Evolutionary conservation across 2,888 invertebrate genomes (phyloP), one percentile per base, ranked within the genome.

Genomic region (Cephus rjabovi): DNA sequence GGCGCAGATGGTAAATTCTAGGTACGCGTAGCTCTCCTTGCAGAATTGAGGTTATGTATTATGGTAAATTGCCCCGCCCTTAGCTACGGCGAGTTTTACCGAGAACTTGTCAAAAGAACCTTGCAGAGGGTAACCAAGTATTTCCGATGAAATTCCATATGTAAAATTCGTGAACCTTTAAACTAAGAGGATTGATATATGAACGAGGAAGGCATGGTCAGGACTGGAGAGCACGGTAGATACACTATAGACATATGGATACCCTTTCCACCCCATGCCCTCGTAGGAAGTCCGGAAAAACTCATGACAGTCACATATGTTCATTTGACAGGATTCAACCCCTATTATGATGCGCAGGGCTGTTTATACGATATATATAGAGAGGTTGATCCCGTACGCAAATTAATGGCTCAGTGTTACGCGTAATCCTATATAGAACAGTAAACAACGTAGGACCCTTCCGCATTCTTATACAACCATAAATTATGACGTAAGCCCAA

Each of bases 391-490:
- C 56, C 56, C 56, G 56, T 56, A 79, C 79, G 79, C 79, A 85
- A 88, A 88, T 88, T 88, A 88, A 88, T 87, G 87, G 86, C 84
- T 83, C 82, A 84, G 85, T 84, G 84, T 83, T 84, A 82, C 76
- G 79, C 81, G 83, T 88, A 87, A 88, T 89, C 87, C 85, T 83
- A 82, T 87, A 83, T 86, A 86, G 86, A 86, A 88, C 86, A 82
- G 87, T 87, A 89, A 88, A 90, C 89, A 88, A 87, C 80, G 81
- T 82, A 85, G 81, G 84, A 86, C 88, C 88, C 89, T 87, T 88
- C 87, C 88, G 88, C 88, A 89, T 89, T 90, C 90, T 90, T 90
- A 90, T 86, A 88, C 87, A 86, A 88, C 89, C 86, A 89, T 90
- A 90, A 90, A 90, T 90, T 89, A 90, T 89, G 85, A 86, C 87